Evolutionary conservation across 2,113 vertebrate species (phyloP).

Genomic region (Zosterops japonicus): DNA sequence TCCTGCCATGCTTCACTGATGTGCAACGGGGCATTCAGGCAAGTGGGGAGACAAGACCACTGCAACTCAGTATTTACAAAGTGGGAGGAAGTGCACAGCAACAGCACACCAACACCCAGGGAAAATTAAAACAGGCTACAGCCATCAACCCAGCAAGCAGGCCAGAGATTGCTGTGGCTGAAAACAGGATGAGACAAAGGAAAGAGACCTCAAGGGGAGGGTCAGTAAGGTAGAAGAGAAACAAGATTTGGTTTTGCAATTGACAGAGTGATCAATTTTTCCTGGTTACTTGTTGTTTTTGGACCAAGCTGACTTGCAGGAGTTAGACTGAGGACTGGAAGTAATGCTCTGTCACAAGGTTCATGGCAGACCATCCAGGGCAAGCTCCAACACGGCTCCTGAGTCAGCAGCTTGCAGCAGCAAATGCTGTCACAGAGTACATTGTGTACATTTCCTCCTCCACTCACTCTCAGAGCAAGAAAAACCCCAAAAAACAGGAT

Average conservation of each 20-base stretch:
- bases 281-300: constrained; percentile 15
- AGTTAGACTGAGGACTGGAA: background rate
- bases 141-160: background rate
- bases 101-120: background rate
- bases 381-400: background rate
- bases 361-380: background rate
- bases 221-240: background rate
- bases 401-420: background rate
- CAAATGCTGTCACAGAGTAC: fast-evolving
- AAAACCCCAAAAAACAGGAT: background rate
- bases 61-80: background rate
- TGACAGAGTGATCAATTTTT: constrained; percentile 2
- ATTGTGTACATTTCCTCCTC: background rate
- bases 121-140: background rate
- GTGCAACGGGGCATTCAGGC: background rate
- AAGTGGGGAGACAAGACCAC: background rate
- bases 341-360: background rate
- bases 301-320: background rate
- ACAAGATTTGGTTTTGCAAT: background rate
- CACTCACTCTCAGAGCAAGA: background rate
- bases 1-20: background rate
- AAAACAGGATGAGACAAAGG: background rate
- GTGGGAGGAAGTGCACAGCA: background rate
- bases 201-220: background rate
- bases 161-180: background rate